phyloP scores from a whole-genome alignment of 2,888 invertebrate species.

The Vesta saturnalis region DNA sequence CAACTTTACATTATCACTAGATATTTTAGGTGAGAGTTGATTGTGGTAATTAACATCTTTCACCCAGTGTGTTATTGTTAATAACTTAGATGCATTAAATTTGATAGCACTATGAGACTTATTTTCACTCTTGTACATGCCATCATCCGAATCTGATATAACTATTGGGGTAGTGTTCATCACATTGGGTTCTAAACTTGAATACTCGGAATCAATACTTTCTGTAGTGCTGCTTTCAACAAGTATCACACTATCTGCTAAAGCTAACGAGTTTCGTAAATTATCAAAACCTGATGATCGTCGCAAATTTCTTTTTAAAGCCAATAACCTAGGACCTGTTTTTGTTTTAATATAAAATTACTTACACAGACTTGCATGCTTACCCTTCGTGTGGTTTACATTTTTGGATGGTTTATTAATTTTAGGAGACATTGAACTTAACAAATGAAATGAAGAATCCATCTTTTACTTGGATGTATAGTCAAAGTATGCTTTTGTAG shows the following conservation, averaged over 20 bases:
- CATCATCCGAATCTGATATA: constrained; percentile 21
- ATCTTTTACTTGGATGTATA: no score
- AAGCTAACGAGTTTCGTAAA: constrained; percentile 15
- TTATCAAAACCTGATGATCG: constrained; percentile 50
- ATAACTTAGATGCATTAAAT: constrained; percentile 10
- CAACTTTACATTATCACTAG: no score
- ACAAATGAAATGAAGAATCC: constrained; percentile 50
- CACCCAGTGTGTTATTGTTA: constrained; percentile 17
- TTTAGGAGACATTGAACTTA: constrained; percentile 56
- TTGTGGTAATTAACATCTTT: not conserved
- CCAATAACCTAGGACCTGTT: constrained; percentile 51
- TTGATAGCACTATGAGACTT: not conserved
- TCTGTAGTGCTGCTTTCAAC: constrained; percentile 10
- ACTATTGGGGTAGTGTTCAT: constrained; percentile 8
- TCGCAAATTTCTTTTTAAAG: constrained; percentile 53
- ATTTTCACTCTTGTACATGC: not conserved
- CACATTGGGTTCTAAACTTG: not conserved
- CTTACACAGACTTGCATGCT: not conserved
- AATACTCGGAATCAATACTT: not conserved
- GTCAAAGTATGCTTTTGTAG: no score
- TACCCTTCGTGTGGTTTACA: constrained; percentile 44
- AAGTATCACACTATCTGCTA: not conserved
- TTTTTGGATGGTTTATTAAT: constrained; percentile 43
- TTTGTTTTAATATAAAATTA: not conserved
- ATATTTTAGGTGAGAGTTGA: not conserved